Base-by-base conservation (phyloP, 2,113 vertebrate species). In the Pholis gunnellus region DNA sequence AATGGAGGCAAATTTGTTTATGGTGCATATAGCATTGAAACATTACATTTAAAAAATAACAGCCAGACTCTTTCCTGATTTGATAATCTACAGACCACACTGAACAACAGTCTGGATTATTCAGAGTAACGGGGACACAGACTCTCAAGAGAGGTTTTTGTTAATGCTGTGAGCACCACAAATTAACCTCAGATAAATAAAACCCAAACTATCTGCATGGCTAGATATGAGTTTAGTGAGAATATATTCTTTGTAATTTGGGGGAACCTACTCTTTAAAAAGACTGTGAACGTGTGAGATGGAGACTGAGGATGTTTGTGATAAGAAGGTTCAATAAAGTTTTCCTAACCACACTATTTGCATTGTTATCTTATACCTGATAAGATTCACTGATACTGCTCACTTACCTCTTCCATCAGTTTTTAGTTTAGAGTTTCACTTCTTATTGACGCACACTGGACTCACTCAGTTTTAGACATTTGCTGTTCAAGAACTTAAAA, bases 281-380 rank as follows among this genome's bases (percentile, higher is more conserved):
- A 48, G 0, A 17, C 11, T 72, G 50, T 48, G 7, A 20, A n/a
- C 3, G 3, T 60, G 8, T n/a, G n/a, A 63, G 25, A 20, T 68
- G 44, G 36, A 29, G 5, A 13, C 40, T 67, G 20, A 15, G 20
- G 34, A 20, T 81, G 52, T 83, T 57, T 78, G 40, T 84, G 17
- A 72, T 66, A 15, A 76, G 57, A 78, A 59, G 9, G 20, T 6
- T 25, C 6, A 89, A 91, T 92, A 92, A 93, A 93, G 76, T 65
- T 86, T 70, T 78, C 40, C 10, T 44, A n/a, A 61, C 48, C 59
- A 78, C 10, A 40, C 0, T 0, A 36, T 75, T 64, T 78, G 31
- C 29, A 67, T 71, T 38, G 5, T 63, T 70, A 29, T 22, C 20
- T 52, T 50, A 7, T 50, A 42, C 11, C 7, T 80, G 72, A 64